These are phyloP conservation scores for Anguilla obscura DNA, from an alignment of 2,797 vertebrate species.

Conservation along the genomic window DNA sequence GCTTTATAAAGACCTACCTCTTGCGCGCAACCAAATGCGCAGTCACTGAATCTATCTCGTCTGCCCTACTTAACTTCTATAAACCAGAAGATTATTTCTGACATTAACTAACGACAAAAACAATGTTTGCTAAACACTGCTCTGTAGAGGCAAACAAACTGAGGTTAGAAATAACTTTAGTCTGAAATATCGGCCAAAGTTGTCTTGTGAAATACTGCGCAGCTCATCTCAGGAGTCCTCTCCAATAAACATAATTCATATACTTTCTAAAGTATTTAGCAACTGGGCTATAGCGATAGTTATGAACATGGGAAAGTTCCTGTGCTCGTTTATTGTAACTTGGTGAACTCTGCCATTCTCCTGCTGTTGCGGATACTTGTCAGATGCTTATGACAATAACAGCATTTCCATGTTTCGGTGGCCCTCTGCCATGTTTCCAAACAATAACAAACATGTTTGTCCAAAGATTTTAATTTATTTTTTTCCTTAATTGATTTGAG, in stretches of 20 bases:
- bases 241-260: conserved; percentile 75
- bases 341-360: conserved; percentile 62
- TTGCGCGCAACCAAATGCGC: conserved; percentile 23
- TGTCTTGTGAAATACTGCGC: conserved; percentile 33
- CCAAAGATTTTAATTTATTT: conserved; percentile 43
- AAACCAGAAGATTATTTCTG: conserved; percentile 39
- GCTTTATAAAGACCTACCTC: conserved; percentile 3
- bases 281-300: conserved; percentile 40
- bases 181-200: conserved; percentile 50
- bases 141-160: conserved; percentile 55
- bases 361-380: conserved; percentile 67
- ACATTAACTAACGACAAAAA: conserved; percentile 57
- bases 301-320: conserved; percentile 51
- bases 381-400: conserved; percentile 78
- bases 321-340: conserved; percentile 69
- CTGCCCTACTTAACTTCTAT: conserved; percentile 42
- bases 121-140: conserved; percentile 66
- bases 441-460: conserved; percentile 61
- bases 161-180: conserved; percentile 62
- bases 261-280: conserved; percentile 62
- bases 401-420: conserved; percentile 67
- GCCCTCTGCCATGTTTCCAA: conserved; percentile 66
- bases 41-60: conserved; percentile 28
- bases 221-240: conserved; percentile 48
- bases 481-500: conserved; percentile 47